phyloP scores from a whole-genome alignment of 2,888 invertebrate genomes.

The Epinotia demarniana region DNA sequence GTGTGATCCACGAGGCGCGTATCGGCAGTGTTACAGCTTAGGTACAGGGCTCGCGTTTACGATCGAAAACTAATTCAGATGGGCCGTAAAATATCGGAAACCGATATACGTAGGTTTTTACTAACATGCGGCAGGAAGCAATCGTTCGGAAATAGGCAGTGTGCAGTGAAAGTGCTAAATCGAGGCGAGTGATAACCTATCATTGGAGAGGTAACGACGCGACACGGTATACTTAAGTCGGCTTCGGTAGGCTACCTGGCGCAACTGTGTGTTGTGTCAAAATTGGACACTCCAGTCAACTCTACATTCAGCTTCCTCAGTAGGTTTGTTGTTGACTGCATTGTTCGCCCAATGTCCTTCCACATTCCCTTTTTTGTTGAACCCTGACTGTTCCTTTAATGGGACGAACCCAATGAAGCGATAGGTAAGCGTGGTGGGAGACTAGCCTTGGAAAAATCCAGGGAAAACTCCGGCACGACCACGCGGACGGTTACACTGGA shows the following conservation, averaged over 20 bases:
- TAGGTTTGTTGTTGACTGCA: too few species aligned
- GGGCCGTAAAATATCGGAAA: slow-evolving; percentile 15
- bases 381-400: too few species aligned
- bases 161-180: slow-evolving; percentile 36
- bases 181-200: slow-evolving; percentile 20
- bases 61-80: slow-evolving; percentile 11
- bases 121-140: slow-evolving; percentile 23
- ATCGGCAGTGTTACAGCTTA: background rate
- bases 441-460: too few species aligned
- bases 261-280: slow-evolving; percentile 4
- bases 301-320: background rate
- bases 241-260: background rate
- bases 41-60: background rate
- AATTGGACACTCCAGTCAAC: too few species aligned
- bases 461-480: too few species aligned
- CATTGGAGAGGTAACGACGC: slow-evolving; percentile 31
- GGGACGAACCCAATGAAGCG: too few species aligned
- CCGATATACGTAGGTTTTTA: background rate
- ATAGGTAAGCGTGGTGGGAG: too few species aligned
- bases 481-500: too few species aligned
- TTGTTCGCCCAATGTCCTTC: too few species aligned
- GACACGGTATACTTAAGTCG: slow-evolving; percentile 11
- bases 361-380: too few species aligned
- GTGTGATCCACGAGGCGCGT: too few species aligned
- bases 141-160: slow-evolving; percentile 24